Base-by-base conservation (phyloP, 2,888 invertebrate species). In the Onchidella celtica region DNA sequence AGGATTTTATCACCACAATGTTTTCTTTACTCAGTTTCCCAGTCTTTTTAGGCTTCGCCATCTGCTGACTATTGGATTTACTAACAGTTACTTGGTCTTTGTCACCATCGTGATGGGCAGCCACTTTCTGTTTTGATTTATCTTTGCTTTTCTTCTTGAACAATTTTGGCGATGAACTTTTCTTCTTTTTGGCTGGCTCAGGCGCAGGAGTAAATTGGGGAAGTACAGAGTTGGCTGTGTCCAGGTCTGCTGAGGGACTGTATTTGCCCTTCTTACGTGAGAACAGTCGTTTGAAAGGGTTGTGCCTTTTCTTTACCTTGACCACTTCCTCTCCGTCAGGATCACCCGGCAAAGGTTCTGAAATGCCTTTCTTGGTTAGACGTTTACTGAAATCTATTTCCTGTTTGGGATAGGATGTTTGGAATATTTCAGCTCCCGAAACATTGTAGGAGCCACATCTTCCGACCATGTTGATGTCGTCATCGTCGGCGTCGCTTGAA, bases 201-300 rank as follows among this genome's bases (percentile, higher is more conserved):
- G n/a, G 1, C 27, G 63, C 40, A 6, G 6, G 17, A 6, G 24
- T 40, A 14, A 27, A 32, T 21, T 40, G 59, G 4, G 70, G 47
- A 21, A 59, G 55, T 27, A 59, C n/a, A 0, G 17, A 34, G 3
- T 38, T 21, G 0, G 32, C 34, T 9, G 40, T 9, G 29, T 66
- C 80, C 29, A 55, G 24, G 61, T 80, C 59, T 4, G 47, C 27
- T 24, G 75, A 75, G 6, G 79, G 76, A 34, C 55, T 69, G 40
- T 83, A 79, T 27, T 63, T 75, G n/a, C 83, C 83, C 72, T 70
- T 79, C 24, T 76, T 83, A 11, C 70, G 57, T 2, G 76, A 55
- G 36, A 79, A 83, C 57, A 79, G 66, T 57, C 27, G 59, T 38
- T 69, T 79, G 27, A 82, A 34, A 14, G 32, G 34, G 21, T 59